Evolutionary conservation across 1,140 invertebrate genomes (phyloP), one percentile per base, ranked within the genome.

Genomic region (Scaptomyza pallida): DNA sequence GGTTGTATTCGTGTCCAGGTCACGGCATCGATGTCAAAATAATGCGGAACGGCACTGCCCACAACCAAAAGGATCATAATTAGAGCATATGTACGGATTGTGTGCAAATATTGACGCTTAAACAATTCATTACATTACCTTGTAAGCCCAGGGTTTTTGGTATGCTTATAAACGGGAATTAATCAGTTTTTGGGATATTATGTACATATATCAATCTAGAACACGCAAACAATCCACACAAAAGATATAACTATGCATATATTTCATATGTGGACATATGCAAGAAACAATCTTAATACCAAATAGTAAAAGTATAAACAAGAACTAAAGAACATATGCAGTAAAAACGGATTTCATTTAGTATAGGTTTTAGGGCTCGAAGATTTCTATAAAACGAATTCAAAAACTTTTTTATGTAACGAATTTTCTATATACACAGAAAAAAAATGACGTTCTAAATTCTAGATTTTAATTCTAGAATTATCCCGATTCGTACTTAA

Each of bases 11-110:
- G 55, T 59, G 17, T 72, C 43, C 45, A 60, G 62, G 67, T 77
- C 76, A 70, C 44, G 56, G 64, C 48, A 60, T 55, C 68, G 40
- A 55, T 70, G 74, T 72, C 78, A 75, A 73, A 73, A 77, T 73
- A 77, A 81, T 80, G 73, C 73, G 68, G 45, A 59, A 59, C 59
- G 61, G 57, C 59, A 75, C 79, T 75, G 79, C 71, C 79, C 79
- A 76, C 74, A 64, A 60, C 78, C 63, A 71, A 82, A 82, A 75
- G 81, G 74, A 86, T 88, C 81, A 86, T 86, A 86, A 86, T 86
- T 88, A 86, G 82, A 86, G 81, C 81, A 86, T 86, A 86, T 88
- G 81, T 86, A 86, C 82, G 81, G 81, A 86, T 86, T 86, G 82
- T 88, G 67, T 77, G 78, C 81, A 88, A 86, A 86, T 88, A 86